phyloP scores from a whole-genome alignment of 2,797 vertebrate genomes.

The Girardinus metallicus region DNA sequence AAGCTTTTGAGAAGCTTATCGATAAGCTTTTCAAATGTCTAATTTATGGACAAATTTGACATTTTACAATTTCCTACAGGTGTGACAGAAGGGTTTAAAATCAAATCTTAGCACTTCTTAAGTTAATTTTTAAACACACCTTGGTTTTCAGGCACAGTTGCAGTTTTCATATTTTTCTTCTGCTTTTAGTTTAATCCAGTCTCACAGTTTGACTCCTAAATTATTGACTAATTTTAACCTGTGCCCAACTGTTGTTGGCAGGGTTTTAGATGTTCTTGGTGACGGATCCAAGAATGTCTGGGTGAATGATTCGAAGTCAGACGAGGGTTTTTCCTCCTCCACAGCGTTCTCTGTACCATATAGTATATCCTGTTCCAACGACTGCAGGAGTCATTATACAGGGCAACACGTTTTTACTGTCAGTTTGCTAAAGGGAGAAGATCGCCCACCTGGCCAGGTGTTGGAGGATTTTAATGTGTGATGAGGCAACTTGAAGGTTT shows the following conservation, averaged over 20 bases:
- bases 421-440: background rate
- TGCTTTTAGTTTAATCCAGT: no score
- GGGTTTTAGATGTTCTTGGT: background rate
- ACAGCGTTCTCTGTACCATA: background rate
- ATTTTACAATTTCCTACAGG: background rate
- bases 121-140: background rate
- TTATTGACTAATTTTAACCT: background rate
- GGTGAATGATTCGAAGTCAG: background rate
- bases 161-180: no score
- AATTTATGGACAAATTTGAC: background rate
- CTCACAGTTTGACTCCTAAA: background rate
- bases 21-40: no score
- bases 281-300: background rate
- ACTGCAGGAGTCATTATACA: background rate
- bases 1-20: no score
- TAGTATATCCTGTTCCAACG: background rate
- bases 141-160: no score
- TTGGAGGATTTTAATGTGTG: background rate
- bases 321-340: background rate
- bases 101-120: background rate
- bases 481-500: background rate
- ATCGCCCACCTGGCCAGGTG: background rate
- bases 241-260: background rate
- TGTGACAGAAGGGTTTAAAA: background rate
- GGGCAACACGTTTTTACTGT: background rate